These are phyloP conservation scores for Myotis lucifugus DNA, from an alignment of 2,113 vertebrate genomes.

Conservation along the genomic window DNA sequence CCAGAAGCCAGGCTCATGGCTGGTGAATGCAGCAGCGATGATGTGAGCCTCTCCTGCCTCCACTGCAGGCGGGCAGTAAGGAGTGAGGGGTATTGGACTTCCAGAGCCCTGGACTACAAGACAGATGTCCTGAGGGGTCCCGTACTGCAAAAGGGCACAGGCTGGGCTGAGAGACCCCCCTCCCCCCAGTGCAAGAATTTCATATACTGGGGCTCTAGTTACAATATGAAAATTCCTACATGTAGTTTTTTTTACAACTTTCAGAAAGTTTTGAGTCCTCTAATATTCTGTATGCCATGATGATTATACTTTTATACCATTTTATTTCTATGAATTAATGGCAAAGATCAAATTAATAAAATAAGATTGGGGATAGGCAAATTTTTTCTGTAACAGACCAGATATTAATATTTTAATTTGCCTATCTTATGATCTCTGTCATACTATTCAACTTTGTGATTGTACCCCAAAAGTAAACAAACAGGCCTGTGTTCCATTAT, in stretches of 20 bases:
- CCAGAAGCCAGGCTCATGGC: too few relatives aligned
- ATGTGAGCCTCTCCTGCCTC: too few relatives aligned
- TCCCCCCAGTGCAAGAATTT: too few relatives aligned
- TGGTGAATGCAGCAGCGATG: too few relatives aligned
- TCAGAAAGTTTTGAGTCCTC: background rate
- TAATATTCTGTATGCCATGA: background rate
- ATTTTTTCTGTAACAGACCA: background rate
- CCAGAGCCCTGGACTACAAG: too few relatives aligned
- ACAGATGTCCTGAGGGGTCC: too few relatives aligned
- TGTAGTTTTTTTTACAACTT: constrained; percentile 4
- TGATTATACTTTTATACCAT: background rate
- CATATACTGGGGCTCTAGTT: too few relatives aligned
- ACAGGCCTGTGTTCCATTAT: background rate
- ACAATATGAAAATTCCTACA: background rate
- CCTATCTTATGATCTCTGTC: background rate
- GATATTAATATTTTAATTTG: background rate
- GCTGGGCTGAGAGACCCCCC: too few relatives aligned
- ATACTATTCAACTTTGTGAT: background rate
- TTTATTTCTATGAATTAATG: background rate
- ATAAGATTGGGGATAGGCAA: background rate
- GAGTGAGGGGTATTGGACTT: too few relatives aligned
- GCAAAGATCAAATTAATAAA: background rate
- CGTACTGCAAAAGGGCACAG: too few relatives aligned
- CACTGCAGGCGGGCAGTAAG: too few relatives aligned
- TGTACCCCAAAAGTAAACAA: background rate